Conservation (phyloP, 2,888 invertebrate genomes). For the Dicycla oo region DNA sequence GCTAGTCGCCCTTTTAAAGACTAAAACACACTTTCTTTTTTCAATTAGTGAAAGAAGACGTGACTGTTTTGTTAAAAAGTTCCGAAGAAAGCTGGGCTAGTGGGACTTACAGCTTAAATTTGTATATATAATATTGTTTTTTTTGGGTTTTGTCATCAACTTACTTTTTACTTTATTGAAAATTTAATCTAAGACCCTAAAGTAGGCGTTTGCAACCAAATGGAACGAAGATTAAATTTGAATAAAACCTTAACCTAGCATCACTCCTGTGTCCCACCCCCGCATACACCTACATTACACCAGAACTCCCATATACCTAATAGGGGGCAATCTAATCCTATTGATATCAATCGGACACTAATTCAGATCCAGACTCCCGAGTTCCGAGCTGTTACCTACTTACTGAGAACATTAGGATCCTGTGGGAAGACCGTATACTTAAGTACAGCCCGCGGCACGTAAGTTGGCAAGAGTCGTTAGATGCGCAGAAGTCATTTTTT, state of each 20-base stretch:
- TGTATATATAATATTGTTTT: no score
- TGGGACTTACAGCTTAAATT: neutral
- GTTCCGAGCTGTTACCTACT: neutral
- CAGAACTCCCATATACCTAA: no score
- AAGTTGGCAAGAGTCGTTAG: no score
- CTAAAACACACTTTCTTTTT: slow-evolving; percentile 51
- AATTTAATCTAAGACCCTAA: neutral
- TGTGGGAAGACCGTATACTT: neutral
- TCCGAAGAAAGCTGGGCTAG: slow-evolving; percentile 19
- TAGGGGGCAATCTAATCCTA: neutral
- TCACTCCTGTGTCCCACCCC: neutral
- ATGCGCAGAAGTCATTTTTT: no score
- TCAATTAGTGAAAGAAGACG: slow-evolving; percentile 41
- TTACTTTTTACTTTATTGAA: neutral
- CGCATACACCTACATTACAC: neutral
- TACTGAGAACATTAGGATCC: neutral
- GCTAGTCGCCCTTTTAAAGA: slow-evolving; percentile 52
- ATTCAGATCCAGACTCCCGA: neutral
- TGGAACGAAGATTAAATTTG: neutral
- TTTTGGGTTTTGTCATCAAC: neutral
- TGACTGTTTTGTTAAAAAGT: slow-evolving; percentile 39
- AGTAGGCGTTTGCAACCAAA: neutral
- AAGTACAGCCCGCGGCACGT: no score
- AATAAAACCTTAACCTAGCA: neutral
- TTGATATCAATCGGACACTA: neutral